Conservation (phyloP, 2,888 invertebrate genomes). For the Lypha dubia region DNA sequence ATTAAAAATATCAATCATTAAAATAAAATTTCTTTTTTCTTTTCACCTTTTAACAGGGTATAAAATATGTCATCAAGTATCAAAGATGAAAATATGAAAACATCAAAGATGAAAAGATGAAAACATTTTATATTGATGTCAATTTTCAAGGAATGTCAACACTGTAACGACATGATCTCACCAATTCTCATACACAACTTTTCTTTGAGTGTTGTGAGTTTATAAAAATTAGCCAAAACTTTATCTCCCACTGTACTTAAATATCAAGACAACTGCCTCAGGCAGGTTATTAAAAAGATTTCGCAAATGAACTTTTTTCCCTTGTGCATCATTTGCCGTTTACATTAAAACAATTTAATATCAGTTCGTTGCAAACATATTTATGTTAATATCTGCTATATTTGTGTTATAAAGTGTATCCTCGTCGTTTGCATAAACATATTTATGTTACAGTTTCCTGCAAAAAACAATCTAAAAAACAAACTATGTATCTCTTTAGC, state of each 20-base stretch:
- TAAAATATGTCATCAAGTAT: too few species aligned
- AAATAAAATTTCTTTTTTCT: too few species aligned
- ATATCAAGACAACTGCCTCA: background rate
- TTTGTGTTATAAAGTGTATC: background rate
- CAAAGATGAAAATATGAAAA: too few species aligned
- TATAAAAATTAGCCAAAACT: background rate
- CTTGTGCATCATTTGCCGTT: background rate
- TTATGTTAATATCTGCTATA: background rate
- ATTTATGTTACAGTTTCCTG: constrained; percentile 9
- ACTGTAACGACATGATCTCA: too few species aligned
- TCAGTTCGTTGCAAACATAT: constrained; percentile 11
- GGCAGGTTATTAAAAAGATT: constrained; percentile 20
- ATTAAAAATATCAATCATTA: too few species aligned
- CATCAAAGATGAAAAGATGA: too few species aligned
- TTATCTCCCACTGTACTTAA: background rate
- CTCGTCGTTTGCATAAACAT: constrained; percentile 22
- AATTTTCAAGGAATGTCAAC: too few species aligned
- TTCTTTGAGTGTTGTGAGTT: too few species aligned
- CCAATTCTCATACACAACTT: background rate
- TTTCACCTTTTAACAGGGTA: too few species aligned
- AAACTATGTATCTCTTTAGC: background rate
- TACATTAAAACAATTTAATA: constrained; percentile 27
- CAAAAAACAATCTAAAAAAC: background rate
- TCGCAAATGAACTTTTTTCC: background rate
- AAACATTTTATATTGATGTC: too few species aligned